Conservation (phyloP, 2,888 invertebrate genomes). For the Temnothorax ravouxi region DNA sequence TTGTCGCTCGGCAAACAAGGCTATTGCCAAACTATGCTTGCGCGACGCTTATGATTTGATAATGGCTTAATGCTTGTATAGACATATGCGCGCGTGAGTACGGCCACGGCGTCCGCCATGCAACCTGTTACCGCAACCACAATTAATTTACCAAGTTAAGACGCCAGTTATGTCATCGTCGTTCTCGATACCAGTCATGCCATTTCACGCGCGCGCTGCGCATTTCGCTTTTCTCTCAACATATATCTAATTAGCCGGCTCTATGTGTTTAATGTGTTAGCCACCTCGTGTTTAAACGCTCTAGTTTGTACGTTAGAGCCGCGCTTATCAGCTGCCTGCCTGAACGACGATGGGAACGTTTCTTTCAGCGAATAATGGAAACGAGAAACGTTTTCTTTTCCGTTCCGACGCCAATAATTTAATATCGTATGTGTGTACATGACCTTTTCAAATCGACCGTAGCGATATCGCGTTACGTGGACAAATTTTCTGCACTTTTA, state of each 20-base stretch:
- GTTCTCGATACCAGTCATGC: constrained; percentile 54
- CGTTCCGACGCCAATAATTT: not conserved
- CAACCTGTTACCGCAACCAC: constrained; percentile 74
- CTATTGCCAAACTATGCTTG: constrained; percentile 53
- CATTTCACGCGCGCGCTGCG: constrained; percentile 17
- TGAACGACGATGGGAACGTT: not conserved
- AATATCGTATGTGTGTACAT: not conserved
- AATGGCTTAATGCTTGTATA: constrained; percentile 59
- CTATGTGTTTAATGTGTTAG: too few species aligned
- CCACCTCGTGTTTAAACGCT: not conserved
- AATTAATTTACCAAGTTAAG: constrained; percentile 79
- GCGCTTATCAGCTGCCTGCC: not conserved
- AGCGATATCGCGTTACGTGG: not conserved
- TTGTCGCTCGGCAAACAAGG: constrained; percentile 57
- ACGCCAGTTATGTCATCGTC: constrained; percentile 73
- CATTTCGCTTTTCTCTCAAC: constrained; percentile 51
- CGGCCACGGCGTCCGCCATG: constrained; percentile 65
- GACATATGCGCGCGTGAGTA: constrained; percentile 56
- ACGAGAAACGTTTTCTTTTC: not conserved
- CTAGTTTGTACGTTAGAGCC: not conserved
- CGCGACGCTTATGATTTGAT: constrained; percentile 63
- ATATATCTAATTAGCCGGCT: constrained; percentile 33
- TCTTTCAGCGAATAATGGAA: not conserved
- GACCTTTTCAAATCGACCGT: not conserved
- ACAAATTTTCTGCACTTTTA: constrained; percentile 4